Evolutionary conservation across 2,113 vertebrate genomes (phyloP), one percentile per base, ranked within the genome.

Genomic region (Thalassoma bifasciatum): DNA sequence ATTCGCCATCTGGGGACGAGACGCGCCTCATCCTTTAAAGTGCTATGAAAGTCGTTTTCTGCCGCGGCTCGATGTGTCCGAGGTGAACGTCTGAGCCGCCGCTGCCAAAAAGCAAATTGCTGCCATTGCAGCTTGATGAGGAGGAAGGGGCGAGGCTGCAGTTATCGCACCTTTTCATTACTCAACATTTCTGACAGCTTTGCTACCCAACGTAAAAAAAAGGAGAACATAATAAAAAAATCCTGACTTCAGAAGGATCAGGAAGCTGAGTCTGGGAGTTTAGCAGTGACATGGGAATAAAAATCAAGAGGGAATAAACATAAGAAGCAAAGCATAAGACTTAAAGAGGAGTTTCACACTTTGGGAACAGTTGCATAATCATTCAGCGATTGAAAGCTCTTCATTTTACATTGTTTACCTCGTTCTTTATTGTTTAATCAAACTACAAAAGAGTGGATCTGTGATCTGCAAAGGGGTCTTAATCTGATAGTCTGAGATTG

Each of bases 111-210:
- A 49, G 73, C 82, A 83, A 85, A 86, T 82, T 59, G 72, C 73
- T 74, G 72, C 81, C 68, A 74, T 72, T 58, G 75, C 51, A 50
- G 78, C 73, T 66, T 67, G 75, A 87, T 77, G 81, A 81, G 75
- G 67, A 79, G 60, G 57, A 69, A 72, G 58, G 59, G 59, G 76
- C 17, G 30, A 70, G 63, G 50, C 70, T 7, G 79, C 57, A 36
- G 81, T 77, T 61, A 72, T 83, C 40, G 8, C 66, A 83, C 64
- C 72, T 82, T 83, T 77, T 82, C 79, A 86, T 86, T 75, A 77
- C 58, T 77, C 77, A 73, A 22, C 34, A 0, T 49, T 62, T 72
- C 57, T 65, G 81, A 81, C 79, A 57, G 60, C 60, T 82, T 56
- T 72, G 77, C 61, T 59, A 3, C 5, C 40, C 34, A 16, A 2